These are phyloP conservation scores for Xylocopa sonorina DNA, from an alignment of 1,140 invertebrate species.

Conservation along the genomic window DNA sequence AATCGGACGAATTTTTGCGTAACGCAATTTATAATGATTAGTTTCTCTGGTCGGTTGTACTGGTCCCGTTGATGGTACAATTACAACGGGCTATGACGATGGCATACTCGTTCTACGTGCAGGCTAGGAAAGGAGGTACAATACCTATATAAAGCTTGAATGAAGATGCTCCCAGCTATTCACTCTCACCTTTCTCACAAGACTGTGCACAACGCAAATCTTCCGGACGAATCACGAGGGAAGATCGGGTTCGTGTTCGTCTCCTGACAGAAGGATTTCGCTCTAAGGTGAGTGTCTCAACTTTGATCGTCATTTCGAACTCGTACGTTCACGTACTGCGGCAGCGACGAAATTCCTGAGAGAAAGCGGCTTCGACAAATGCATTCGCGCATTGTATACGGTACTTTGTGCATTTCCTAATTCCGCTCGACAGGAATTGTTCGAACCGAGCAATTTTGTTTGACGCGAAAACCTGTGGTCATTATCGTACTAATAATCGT, in stretches of 20 bases:
- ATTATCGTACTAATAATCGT: too few relatives aligned
- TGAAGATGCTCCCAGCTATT: conserved; percentile 82
- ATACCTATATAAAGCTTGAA: conserved; percentile 82
- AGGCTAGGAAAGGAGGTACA: conserved; percentile 79
- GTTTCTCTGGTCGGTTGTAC: conserved; percentile 22
- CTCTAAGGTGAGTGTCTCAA: conserved; percentile 52
- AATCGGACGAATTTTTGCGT: background rate
- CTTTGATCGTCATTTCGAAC: background rate
- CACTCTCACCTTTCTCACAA: conserved; percentile 79
- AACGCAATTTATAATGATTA: conserved; percentile 40
- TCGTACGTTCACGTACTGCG: background rate
- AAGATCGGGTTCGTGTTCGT: conserved; percentile 57
- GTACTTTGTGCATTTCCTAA: background rate
- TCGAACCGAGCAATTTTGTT: background rate
- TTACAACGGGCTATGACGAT: conserved; percentile 69
- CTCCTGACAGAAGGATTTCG: conserved; percentile 57
- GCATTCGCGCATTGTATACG: too few relatives aligned
- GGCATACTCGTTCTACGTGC: conserved; percentile 76
- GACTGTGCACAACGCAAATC: conserved; percentile 65
- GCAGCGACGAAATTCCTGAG: background rate
- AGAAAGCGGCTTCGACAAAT: conserved; percentile 15
- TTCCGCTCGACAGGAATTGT: background rate
- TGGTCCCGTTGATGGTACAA: conserved; percentile 66
- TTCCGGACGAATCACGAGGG: conserved; percentile 63
- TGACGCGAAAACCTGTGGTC: too few relatives aligned